A percentile compares a stretch with the other conserved stretches of the same genome.
Conservation (phyloP, 1,140 invertebrate genomes). For the Diuraphis noxia region DNA sequence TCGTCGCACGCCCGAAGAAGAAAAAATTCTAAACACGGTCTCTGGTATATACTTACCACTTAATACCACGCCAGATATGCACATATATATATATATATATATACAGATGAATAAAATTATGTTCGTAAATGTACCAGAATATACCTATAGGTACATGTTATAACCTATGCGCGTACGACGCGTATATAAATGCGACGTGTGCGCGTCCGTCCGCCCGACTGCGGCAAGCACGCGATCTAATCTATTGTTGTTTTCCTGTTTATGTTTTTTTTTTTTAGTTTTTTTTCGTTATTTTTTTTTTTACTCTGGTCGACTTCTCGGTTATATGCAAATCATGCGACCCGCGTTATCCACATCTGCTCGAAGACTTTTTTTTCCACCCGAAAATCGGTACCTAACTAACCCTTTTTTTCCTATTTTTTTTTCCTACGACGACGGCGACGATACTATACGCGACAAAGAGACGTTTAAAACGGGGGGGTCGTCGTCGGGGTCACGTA, state of each 20-base stretch:
- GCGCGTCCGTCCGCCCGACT: background rate
- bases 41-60: background rate
- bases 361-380: slow-evolving; percentile 32
- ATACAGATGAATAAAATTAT: too few relatives aligned
- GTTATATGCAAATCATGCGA: slow-evolving; percentile 43
- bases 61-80: background rate
- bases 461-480: slow-evolving; percentile 36
- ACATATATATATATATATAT: background rate
- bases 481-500: background rate
- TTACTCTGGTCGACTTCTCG: slow-evolving; percentile 2
- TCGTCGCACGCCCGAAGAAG: too few relatives aligned
- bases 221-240: slow-evolving; percentile 18
- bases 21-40: background rate
- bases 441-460: slow-evolving; percentile 1
- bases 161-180: background rate
- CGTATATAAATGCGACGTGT: slow-evolving; percentile 9
- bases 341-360: slow-evolving; percentile 36
- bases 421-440: background rate
- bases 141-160: too few relatives aligned
- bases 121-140: too few relatives aligned
- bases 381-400: background rate
- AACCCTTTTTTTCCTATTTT: slow-evolving; percentile 19
- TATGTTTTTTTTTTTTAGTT: background rate
- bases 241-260: slow-evolving; percentile 33
- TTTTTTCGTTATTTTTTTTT: slow-evolving; percentile 29